Evolutionary conservation across 2,888 invertebrate species (phyloP).

Genomic region (Seira ritae): DNA sequence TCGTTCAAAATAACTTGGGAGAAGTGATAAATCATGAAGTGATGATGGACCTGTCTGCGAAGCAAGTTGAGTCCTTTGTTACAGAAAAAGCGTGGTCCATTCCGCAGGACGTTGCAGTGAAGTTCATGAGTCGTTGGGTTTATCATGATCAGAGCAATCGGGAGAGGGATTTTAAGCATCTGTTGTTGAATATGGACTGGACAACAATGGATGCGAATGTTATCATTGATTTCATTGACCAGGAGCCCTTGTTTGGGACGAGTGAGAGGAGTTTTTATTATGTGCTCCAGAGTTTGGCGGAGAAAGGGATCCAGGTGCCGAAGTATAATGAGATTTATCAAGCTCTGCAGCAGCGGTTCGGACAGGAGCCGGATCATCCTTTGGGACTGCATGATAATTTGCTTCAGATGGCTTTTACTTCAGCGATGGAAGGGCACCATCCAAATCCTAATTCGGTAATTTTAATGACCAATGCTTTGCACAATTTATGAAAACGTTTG

Average conservation of each 20-base stretch:
- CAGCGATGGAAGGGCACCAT: slow-evolving; percentile 75
- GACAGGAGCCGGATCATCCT: slow-evolving; percentile 72
- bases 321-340: slow-evolving; percentile 78
- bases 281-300: slow-evolving; percentile 78
- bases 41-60: slow-evolving; percentile 77
- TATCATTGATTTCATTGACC: slow-evolving; percentile 79
- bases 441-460: slow-evolving; percentile 70
- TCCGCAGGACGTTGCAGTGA: slow-evolving; percentile 76
- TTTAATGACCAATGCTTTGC: not conserved
- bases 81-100: slow-evolving; percentile 77
- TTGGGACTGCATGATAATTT: slow-evolving; percentile 74
- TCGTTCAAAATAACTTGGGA: slow-evolving; percentile 78
- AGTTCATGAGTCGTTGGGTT: slow-evolving; percentile 79
- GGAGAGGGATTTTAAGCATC: slow-evolving; percentile 79
- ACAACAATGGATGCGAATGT: slow-evolving; percentile 77
- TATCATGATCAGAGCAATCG: slow-evolving; percentile 77
- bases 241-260: slow-evolving; percentile 79
- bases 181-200: slow-evolving; percentile 78
- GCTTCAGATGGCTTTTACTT: slow-evolving; percentile 75
- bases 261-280: slow-evolving; percentile 80
- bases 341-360: slow-evolving; percentile 77
- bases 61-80: slow-evolving; percentile 78
- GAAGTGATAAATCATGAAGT: slow-evolving; percentile 79
- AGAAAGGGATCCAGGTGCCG: slow-evolving; percentile 78
- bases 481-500: slow-evolving; percentile 1